Percentiles rank a stretch among this genome's conserved stretches.
Evolutionary conservation across 2,797 vertebrate genomes (phyloP).

Genomic region (Pseudocheirus occidentalis): DNA sequence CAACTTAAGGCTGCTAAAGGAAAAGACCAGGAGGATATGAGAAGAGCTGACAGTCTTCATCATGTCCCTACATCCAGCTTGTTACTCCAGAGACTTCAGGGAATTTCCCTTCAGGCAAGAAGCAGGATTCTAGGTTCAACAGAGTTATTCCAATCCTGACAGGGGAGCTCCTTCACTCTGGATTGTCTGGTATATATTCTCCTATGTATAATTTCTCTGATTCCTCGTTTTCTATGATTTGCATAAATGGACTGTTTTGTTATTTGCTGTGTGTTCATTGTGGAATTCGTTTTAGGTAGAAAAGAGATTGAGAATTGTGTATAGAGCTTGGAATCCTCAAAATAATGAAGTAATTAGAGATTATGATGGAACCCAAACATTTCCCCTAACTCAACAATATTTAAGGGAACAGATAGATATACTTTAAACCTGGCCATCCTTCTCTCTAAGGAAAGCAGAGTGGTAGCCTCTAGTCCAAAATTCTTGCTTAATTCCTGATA

Average conservation of each 20-base stretch:
- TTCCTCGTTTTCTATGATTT: too few relatives aligned
- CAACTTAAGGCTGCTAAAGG: background rate
- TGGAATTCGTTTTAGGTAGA: background rate
- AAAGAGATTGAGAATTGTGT: background rate
- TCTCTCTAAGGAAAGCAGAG: background rate
- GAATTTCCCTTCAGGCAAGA: background rate
- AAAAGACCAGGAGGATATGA: background rate
- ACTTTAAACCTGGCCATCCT: background rate
- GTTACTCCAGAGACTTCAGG: background rate
- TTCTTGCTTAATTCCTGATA: background rate
- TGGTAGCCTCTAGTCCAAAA: background rate
- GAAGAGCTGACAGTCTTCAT: background rate
- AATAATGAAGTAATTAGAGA: background rate
- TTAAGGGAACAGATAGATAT: background rate
- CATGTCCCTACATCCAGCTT: background rate
- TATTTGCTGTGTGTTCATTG: background rate
- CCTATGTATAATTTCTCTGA: background rate
- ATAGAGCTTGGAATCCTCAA: background rate
- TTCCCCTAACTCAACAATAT: background rate
- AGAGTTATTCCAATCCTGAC: background rate
- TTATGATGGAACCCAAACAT: background rate
- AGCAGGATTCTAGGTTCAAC: background rate
- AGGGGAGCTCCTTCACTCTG: background rate
- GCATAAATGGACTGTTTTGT: background rate
- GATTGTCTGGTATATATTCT: background rate